Base-by-base conservation (phyloP, 2,797 vertebrate species). In the Molossus alvarezi region DNA sequence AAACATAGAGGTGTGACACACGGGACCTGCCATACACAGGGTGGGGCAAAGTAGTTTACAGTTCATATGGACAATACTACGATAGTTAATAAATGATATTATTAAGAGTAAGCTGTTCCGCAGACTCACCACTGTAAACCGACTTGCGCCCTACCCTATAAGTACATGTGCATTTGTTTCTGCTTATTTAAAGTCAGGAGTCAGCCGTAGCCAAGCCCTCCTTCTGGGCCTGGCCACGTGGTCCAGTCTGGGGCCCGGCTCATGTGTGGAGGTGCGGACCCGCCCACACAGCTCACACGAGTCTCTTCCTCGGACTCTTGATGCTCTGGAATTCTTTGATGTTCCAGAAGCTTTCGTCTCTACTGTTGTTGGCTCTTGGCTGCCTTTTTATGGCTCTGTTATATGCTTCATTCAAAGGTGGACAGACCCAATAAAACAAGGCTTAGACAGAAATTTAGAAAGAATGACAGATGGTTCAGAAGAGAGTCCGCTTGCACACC, bases 171-270 rank as follows among this genome's bases (percentile, higher is more conserved):
- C 23, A 27, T 25, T 73, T 51, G 1, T 11, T 71, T 58, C n/a
- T 14, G 64, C 10, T 1, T 48, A 75, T 73, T 81, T 77, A 37
- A 14, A n/a, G 3, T 58, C 12, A 57, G 11, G 57, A 25, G 0
- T 3, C 18, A 4, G 53, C 33, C 0, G 2, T 18, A 10, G 53
- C 12, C 65, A 18, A 53, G 8, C 3, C 7, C 27, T 58, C 45
- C 9, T 67, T 37, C 11, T 0, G 2, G 3, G 23, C 4, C 20
- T 41, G 12, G 2, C 13, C 7, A 13, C 3, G 1, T 0, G 0
- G n/a, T 18, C 45, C 21, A 10, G 72, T 77, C 27, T 27, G 20
- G 67, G n/a, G 27, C 0, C 0, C 9, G 3, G 1, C 69, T 71
- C 27, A 5, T 0, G 15, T 51, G 1, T n/a, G 20, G 33, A 21